Percentiles rank a stretch among this genome's conserved stretches.
Evolutionary conservation across 2,888 invertebrate genomes (phyloP).

Genomic region (Rosalia funebris): DNA sequence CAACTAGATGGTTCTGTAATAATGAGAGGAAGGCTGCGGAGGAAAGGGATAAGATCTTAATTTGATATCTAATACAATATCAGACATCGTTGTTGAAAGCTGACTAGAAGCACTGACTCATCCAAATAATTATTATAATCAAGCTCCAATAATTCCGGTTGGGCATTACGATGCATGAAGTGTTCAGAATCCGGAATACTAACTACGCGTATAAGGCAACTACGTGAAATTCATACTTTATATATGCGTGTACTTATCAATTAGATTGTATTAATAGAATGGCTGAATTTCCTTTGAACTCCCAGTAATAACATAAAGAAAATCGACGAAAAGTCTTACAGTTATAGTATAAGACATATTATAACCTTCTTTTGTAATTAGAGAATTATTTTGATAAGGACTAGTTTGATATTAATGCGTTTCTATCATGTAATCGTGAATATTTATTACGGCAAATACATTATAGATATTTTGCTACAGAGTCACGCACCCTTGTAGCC

Average conservation of each 20-base stretch:
- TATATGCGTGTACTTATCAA: too few relatives aligned
- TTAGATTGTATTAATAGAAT: too few relatives aligned
- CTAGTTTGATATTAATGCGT: neutral
- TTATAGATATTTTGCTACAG: too few relatives aligned
- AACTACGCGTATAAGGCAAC: slow-evolving; percentile 1
- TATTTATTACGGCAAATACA: too few relatives aligned
- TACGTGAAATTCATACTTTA: slow-evolving; percentile 4
- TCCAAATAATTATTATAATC: neutral
- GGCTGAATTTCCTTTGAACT: neutral
- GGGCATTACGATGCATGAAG: neutral
- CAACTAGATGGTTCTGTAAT: too few relatives aligned
- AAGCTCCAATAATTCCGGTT: neutral
- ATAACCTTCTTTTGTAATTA: neutral
- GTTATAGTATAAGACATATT: neutral
- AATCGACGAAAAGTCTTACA: neutral
- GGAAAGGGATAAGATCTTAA: neutral
- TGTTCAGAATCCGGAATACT: neutral
- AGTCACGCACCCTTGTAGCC: too few relatives aligned
- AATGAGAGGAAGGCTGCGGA: too few relatives aligned
- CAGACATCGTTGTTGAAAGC: neutral
- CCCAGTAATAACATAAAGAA: neutral
- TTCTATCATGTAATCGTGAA: too few relatives aligned
- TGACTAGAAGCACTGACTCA: neutral
- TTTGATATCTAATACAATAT: neutral
- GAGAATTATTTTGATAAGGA: neutral